phyloP scores from a whole-genome alignment of 2,113 vertebrate genomes.

The Gambusia holbrooki region DNA sequence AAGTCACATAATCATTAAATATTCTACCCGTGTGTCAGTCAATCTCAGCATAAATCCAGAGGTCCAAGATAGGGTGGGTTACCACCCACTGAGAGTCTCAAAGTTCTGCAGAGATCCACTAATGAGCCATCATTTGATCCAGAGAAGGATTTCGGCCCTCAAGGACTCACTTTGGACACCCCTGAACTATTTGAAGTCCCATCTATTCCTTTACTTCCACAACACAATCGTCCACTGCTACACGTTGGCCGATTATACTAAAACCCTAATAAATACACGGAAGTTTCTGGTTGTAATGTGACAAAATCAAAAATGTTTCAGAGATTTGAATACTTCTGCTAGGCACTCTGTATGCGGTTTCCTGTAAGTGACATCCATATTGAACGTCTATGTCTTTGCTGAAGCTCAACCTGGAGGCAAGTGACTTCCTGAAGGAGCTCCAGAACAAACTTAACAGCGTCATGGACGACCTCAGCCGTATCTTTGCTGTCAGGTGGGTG shows the following conservation, averaged over 20 bases:
- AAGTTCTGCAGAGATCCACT: no score
- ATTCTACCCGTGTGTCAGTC: no score
- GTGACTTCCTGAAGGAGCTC: slow-evolving; percentile 95
- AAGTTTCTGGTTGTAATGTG: not conserved
- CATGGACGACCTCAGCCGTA: slow-evolving; percentile 92
- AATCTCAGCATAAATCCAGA: not conserved
- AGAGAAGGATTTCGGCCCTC: no score
- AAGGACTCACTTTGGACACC: no score
- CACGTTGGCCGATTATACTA: not conserved
- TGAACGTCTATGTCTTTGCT: slow-evolving; percentile 15
- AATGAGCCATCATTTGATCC: no score
- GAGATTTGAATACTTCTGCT: no score
- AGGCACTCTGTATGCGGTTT: not conserved
- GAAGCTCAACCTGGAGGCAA: slow-evolving; percentile 93
- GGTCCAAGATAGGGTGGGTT: no score
- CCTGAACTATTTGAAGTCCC: not conserved
- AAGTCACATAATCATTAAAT: not conserved
- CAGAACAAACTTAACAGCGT: slow-evolving; percentile 96
- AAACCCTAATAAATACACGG: no score
- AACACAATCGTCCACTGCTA: not conserved
- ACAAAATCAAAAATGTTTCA: not conserved
- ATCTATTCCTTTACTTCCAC: not conserved
- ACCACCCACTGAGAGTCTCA: no score
- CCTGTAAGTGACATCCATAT: not conserved
- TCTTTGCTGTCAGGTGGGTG: slow-evolving; percentile 93